Conservation (phyloP, 2,797 vertebrate species). For the Falco cherrug region DNA sequence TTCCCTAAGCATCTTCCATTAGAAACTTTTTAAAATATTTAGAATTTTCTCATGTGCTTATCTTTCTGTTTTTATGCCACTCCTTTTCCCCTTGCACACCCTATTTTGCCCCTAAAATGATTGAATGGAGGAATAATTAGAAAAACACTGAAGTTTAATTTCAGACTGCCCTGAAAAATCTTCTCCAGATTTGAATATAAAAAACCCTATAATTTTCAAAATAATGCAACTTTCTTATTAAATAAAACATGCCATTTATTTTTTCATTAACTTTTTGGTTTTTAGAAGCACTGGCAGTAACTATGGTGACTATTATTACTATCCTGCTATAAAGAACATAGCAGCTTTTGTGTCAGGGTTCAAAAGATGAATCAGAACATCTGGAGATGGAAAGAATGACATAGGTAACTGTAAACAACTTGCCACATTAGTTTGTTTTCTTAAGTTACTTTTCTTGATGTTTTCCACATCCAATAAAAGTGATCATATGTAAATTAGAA, state of each 20-base stretch:
- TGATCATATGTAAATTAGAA: neutral
- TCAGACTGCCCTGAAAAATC: neutral
- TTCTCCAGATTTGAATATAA: neutral
- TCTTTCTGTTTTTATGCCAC: neutral
- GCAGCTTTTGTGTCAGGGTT: neutral
- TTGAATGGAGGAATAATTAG: neutral
- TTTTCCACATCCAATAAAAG: neutral
- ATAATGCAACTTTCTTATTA: neutral
- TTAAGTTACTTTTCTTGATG: neutral
- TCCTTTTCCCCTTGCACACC: neutral
- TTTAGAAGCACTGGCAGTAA: neutral
- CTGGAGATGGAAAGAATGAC: neutral
- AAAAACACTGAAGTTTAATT: neutral
- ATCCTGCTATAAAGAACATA: neutral
- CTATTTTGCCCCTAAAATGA: neutral
- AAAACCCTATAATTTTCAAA: neutral
- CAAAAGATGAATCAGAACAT: neutral
- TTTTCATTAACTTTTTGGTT: neutral
- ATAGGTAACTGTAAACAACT: neutral
- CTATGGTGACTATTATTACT: neutral
- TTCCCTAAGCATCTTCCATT: neutral
- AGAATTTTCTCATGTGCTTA: neutral
- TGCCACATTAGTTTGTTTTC: neutral
- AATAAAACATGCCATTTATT: neutral
- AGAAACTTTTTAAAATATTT: neutral